A percentile compares a stretch with the other conserved stretches of the same genome.
These are phyloP conservation scores for Gonioctena quinquepunctata DNA, from an alignment of 1,140 invertebrate species.

Conservation along the genomic window DNA sequence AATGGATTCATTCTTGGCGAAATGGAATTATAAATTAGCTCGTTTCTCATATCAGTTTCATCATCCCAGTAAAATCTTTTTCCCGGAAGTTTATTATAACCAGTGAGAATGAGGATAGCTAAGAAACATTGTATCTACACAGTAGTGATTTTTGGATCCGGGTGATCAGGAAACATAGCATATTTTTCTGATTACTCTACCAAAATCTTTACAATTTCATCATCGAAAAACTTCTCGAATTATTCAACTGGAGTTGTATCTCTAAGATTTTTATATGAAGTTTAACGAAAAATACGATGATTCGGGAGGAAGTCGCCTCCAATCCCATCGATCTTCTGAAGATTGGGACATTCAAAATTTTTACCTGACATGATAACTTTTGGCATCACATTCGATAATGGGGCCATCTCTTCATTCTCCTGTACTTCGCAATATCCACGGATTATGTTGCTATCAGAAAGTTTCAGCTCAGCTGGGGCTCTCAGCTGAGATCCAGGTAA, in stretches of 20 bases:
- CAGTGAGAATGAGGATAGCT: not conserved
- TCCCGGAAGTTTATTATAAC: not conserved
- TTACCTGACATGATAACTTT: no score
- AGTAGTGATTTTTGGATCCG: not conserved
- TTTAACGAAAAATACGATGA: not conserved
- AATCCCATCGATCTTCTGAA: no score
- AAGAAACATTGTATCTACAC: not conserved
- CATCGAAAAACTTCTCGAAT: not conserved
- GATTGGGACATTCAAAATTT: no score
- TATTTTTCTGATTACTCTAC: not conserved
- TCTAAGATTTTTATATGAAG: conserved; percentile 3
- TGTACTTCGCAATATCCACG: no score
- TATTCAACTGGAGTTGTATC: no score
- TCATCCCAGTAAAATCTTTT: not conserved
- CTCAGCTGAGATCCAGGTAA: conserved; percentile 8
- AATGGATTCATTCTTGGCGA: not conserved
- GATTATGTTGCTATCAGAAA: no score
- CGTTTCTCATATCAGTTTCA: not conserved
- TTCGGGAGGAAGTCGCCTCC: not conserved
- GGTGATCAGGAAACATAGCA: not conserved
- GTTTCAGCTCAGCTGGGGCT: no score
- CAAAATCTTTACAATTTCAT: not conserved
- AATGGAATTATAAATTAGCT: not conserved
- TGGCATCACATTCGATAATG: no score
- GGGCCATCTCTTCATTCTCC: no score